Percentiles rank a stretch among this genome's conserved stretches.
Evolutionary conservation across 2,797 vertebrate species (phyloP).

Genomic region (Chromis chromis): DNA sequence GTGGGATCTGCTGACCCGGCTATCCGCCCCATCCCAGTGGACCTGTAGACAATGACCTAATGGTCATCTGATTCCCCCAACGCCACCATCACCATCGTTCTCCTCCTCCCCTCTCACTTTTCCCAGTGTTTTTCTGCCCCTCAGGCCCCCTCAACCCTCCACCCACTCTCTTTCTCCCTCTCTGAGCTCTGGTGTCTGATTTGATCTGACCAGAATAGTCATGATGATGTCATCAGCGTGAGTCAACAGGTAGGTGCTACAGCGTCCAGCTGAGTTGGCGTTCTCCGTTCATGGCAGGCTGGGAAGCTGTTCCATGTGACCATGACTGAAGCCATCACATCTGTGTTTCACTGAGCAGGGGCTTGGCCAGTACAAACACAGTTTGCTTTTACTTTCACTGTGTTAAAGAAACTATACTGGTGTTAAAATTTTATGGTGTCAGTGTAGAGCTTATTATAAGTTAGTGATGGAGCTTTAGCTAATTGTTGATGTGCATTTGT

Average conservation of each 20-base stretch:
- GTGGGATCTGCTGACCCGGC: constrained; percentile 82
- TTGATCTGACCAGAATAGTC: constrained; percentile 68
- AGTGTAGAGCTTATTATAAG: constrained; percentile 7
- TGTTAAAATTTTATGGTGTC: constrained; percentile 6
- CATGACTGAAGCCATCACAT: constrained; percentile 60
- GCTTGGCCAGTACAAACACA: constrained; percentile 38
- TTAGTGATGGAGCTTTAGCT: constrained; percentile 19
- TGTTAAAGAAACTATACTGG: constrained; percentile 24
- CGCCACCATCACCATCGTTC: constrained; percentile 25
- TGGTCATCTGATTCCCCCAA: constrained; percentile 73
- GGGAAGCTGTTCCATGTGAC: constrained; percentile 63
- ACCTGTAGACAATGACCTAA: constrained; percentile 77
- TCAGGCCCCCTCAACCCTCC: not conserved
- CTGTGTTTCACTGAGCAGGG: constrained; percentile 49
- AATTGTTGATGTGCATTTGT: constrained; percentile 44
- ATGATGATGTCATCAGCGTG: constrained; percentile 74
- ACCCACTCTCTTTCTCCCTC: not conserved
- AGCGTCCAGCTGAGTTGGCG: constrained; percentile 71
- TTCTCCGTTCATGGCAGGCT: constrained; percentile 49
- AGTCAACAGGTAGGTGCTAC: constrained; percentile 79
- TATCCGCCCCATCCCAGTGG: constrained; percentile 59
- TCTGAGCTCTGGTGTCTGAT: constrained; percentile 32
- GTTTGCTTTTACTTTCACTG: constrained; percentile 39
- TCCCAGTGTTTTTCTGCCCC: constrained; percentile 11
- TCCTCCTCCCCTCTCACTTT: constrained; percentile 29